Evolutionary conservation across 2,113 vertebrate genomes (phyloP), one percentile per base, ranked within the genome.

Genomic region (Eublepharis macularius): DNA sequence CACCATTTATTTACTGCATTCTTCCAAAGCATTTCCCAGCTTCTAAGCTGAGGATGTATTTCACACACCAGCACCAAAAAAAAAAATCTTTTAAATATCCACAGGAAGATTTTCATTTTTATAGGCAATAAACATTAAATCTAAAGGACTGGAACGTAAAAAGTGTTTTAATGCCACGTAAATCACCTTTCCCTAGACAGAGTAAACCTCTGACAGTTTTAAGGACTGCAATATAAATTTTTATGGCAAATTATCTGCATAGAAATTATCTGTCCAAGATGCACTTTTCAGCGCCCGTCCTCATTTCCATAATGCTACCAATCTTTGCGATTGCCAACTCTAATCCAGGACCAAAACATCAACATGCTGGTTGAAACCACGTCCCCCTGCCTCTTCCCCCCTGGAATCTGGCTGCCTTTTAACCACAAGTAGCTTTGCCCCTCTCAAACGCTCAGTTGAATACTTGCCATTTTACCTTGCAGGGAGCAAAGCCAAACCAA

Each of bases 51-150:
- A 96, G 94, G 93, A 93, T 94, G 94, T 95, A 95, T 96, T 94
- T 96, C 94, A 92, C 89, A 94, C 86, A 95, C 93, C 94, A 95
- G 94, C 95, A 92, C 60, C 60, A 29, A 63, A 63, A 29, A 9
- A 63, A 29, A 63, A 26, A 96, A 96, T 96, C 94, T 96, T 96
- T 96, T 96, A 96, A 97, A 96, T 97, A 97, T 96, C 96, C 94
- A 95, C 95, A 94, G 93, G 96, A 96, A 97, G 95, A 96, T 96
- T 96, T 63, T 96, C 97, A 94, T 95, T 97, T 96, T 97, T 97
- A 97, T 96, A 96, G 96, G 95, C 96, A 96, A 96, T 97, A 96
- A 97, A 96, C 96, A 97, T 97, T 97, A 96, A 97, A 96, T 97
- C 96, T 97, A 97, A 97, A 96, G 96, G 95, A 96, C 95, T 96